Evolutionary conservation across 2,888 invertebrate species (phyloP), one percentile per base, ranked within the genome.

Genomic region (Mimas tiliae): DNA sequence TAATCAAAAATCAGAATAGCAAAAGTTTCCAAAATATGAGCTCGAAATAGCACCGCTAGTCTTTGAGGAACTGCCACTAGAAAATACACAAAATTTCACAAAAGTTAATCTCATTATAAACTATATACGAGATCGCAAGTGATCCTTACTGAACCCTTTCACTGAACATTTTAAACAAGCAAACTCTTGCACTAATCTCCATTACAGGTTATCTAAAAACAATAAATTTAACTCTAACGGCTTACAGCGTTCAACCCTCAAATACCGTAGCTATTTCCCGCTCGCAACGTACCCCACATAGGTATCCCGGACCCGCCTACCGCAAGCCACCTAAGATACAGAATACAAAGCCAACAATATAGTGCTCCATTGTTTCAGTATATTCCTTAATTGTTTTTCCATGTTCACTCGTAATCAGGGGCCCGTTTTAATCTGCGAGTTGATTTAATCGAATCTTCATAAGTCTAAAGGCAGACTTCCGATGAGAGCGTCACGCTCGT

Each of bases 341-440:
- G 83, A 77, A 85, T 85, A 89, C 91, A 90, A 90, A 87, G 82
- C 86, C 68, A 88, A 91, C 86, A 90, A 89, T 89, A 89, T 84
- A 87, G 82, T 85, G 81, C 80, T 58, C 58, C 58, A 90, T 91
- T 90, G 91, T 90, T 87, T 85, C 80, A 87, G 85, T 84, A 86
- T 88, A 87, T 88, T 85, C 86, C 84, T 85, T 91, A 91, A 92
- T 92, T 92, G 92, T 92, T 92, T 92, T 92, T 91, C 92, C 90
- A 84, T 92, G 91, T 91, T 86, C 82, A 80, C 76, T 83, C 83
- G 81, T 87, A 84, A 89, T 87, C 88, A 58, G 78, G 89, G 87
- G 85, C 82, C 72, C 78, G 76, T 72, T 80, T 75, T 89, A 87
- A 91, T 89, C 90, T 88, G 81, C 78, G 76, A 75, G 78, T 81